A percentile compares a stretch with the other conserved stretches of the same genome.
These are phyloP conservation scores for Dermochelys coriacea DNA, from an alignment of 2,797 vertebrate species.

Conservation along the genomic window DNA sequence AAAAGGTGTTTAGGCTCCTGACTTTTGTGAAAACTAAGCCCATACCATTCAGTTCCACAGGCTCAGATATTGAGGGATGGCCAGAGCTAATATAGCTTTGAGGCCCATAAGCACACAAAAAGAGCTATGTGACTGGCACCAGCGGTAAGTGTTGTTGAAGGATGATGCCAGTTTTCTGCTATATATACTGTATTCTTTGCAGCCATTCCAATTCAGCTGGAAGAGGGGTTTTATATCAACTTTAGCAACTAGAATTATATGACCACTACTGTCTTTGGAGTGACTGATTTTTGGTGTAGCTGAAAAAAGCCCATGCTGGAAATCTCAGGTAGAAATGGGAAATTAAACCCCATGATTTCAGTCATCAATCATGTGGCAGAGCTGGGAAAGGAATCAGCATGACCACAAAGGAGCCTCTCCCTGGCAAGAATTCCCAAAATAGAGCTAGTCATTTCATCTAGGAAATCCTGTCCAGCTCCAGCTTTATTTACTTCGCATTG, in stretches of 20 bases:
- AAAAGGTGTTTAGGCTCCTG: neutral
- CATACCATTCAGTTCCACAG: neutral
- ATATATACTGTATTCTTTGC: conserved; percentile 3
- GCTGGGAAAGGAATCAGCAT: conserved; percentile 34
- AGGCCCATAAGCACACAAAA: conserved; percentile 7
- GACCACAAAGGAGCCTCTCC: conserved; percentile 35
- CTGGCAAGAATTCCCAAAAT: conserved; percentile 48
- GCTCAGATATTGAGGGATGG: neutral
- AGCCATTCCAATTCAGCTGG: conserved; percentile 61
- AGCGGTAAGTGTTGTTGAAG: conserved; percentile 33
- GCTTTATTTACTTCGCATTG: conserved; percentile 30
- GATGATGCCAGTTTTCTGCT: neutral
- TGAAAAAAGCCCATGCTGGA: conserved; percentile 67
- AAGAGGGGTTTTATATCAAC: conserved; percentile 56
- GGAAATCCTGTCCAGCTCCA: conserved; percentile 32
- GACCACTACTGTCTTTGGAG: conserved; percentile 70
- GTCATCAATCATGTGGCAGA: conserved; percentile 58
- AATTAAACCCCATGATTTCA: conserved; percentile 65
- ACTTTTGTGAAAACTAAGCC: neutral
- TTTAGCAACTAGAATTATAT: conserved; percentile 61
- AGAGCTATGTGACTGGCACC: neutral
- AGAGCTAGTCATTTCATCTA: conserved; percentile 50
- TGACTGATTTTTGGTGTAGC: conserved; percentile 51
- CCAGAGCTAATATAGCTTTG: neutral
- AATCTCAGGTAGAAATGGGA: conserved; percentile 72